Percentiles rank a stretch among this genome's conserved stretches.
phyloP scores from a whole-genome alignment of 2,888 invertebrate species.

The Dryococelus australis region DNA sequence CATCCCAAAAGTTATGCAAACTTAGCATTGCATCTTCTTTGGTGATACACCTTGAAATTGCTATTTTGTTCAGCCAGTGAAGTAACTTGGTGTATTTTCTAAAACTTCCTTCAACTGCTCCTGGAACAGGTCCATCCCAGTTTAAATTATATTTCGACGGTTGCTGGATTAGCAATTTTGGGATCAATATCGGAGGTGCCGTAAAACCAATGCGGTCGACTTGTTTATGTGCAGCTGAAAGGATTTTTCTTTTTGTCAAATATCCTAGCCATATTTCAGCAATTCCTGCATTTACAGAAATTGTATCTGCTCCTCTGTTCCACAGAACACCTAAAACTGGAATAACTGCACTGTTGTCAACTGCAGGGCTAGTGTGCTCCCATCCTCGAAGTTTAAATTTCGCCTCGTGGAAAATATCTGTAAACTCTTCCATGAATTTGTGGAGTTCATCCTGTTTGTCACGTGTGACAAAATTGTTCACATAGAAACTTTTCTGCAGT shows the following conservation, averaged over 20 bases:
- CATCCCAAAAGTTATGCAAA: background rate
- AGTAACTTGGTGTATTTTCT: background rate
- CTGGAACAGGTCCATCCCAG: background rate
- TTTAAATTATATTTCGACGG: background rate
- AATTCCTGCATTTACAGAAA: too few species aligned
- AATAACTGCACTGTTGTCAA: background rate
- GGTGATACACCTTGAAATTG: too few species aligned
- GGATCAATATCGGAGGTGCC: background rate
- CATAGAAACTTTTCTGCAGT: background rate
- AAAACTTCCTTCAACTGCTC: background rate
- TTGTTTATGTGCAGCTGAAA: too few species aligned
- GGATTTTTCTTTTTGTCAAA: too few species aligned
- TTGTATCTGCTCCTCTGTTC: too few species aligned
- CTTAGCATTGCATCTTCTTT: background rate
- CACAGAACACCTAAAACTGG: background rate
- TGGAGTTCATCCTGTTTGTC: background rate
- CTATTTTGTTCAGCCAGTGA: background rate
- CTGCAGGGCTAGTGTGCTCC: background rate
- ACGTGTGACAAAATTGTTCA: background rate
- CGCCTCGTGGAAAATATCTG: background rate
- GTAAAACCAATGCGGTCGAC: too few species aligned
- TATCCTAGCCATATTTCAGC: too few species aligned
- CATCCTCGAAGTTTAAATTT: constrained; percentile 19
- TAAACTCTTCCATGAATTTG: too few species aligned
- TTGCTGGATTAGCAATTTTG: background rate